Base-by-base conservation (phyloP, 2,113 vertebrate genomes). In the Zosterops borbonicus region DNA sequence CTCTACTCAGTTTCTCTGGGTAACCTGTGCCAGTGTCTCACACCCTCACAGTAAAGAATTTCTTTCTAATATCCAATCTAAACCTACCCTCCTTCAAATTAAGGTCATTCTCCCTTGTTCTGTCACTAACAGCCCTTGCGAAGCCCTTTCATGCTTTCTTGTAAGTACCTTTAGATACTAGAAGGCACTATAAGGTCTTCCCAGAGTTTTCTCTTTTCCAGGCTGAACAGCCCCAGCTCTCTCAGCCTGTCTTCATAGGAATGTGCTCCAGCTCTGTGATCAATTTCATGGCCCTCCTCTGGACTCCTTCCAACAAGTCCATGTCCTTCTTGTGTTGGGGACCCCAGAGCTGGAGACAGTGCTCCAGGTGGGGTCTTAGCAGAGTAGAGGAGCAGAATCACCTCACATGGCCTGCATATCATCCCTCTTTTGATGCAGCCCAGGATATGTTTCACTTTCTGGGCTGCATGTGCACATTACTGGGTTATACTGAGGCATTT, bases 231-330 rank as follows among this genome's bases (percentile, higher is more conserved):
- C 11, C 6, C 9, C 39, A 68, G 1, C 7, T 67, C 2, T 31
- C 7, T 29, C 53, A 67, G 2, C n/a, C 24, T 82, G 13, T 39
- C 33, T n/a, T 52, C 14, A 25, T 2, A 28, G 23, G 33, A n/a
- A 39, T 29, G n/a, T 68, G 12, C 18, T 68, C 39, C 24, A 46
- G 39, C 13, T 28, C 53, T 74, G 16, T 39, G 47, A 21, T 46
- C 20, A 75, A 9, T 7, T 46, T 39, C 2, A 9, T 60, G 46
- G 7, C 19, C 28, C 5, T 53, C 10, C 15, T 89, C 22, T 60
- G 7, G 4, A n/a, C 46, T 58, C 11, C 5, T 50, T 81, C 22
- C 0, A 1, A 13, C 37, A 58, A 18, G 8, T 44, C 22, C 5
- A 3, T 37, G n/a, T 59, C 7, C 21, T 65, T 59, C 15, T 67